phyloP scores from a whole-genome alignment of 2,797 vertebrate genomes.

The Poecilia velifera region DNA sequence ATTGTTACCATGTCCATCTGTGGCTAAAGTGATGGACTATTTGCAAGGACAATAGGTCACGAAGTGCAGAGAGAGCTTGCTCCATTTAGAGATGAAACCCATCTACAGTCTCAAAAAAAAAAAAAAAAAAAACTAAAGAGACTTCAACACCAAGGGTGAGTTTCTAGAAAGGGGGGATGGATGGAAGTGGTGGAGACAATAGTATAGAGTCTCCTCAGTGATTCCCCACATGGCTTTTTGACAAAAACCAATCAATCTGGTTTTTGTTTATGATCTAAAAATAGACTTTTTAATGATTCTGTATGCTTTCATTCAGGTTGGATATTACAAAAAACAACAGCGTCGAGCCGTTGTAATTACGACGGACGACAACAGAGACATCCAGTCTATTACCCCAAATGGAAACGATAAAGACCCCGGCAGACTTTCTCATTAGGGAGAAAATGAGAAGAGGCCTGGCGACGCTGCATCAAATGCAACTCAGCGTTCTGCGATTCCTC shows the following conservation, averaged over 20 bases:
- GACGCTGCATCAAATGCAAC: slow-evolving; percentile 79
- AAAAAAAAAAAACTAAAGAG: slow-evolving; percentile 21
- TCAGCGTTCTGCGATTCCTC: slow-evolving; percentile 82
- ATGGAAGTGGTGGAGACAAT: slow-evolving; percentile 52
- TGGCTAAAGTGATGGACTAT: slow-evolving; percentile 49
- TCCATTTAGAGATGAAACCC: slow-evolving; percentile 55
- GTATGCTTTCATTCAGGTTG: slow-evolving; percentile 52
- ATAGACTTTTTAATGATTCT: slow-evolving; percentile 37
- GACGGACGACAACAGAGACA: slow-evolving; percentile 49
- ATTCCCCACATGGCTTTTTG: slow-evolving; percentile 63
- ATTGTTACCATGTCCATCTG: slow-evolving; percentile 56
- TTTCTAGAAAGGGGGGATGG: slow-evolving; percentile 33
- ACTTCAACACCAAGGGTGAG: slow-evolving; percentile 37
- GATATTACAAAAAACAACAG: slow-evolving; percentile 48
- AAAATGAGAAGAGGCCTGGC: slow-evolving; percentile 55
- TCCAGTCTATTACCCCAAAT: slow-evolving; percentile 45
- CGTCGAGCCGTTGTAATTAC: slow-evolving; percentile 55
- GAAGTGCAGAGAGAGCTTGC: slow-evolving; percentile 14
- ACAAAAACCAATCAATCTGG: slow-evolving; percentile 33
- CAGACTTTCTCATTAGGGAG: slow-evolving; percentile 54
- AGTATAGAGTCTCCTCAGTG: slow-evolving; percentile 55
- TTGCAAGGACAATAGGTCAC: slow-evolving; percentile 59
- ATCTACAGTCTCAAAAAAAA: slow-evolving; percentile 43
- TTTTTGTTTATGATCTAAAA: slow-evolving; percentile 29
- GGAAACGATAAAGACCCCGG: slow-evolving; percentile 57